phyloP scores from a whole-genome alignment of 2,113 vertebrate genomes.

The Macaca fascicularis region DNA sequence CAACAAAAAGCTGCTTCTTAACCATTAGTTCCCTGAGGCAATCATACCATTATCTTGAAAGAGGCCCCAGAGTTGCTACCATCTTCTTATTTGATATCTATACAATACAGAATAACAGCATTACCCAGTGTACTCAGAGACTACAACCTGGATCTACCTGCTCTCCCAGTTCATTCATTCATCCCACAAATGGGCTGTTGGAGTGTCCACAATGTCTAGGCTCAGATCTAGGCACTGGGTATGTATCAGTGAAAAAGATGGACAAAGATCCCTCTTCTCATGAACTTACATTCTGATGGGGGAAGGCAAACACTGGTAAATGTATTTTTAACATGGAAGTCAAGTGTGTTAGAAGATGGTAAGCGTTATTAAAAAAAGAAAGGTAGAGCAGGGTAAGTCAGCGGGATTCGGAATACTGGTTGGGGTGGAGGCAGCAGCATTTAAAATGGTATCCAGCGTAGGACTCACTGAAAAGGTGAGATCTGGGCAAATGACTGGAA shows the following conservation, averaged over 20 bases:
- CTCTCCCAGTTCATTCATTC: background rate
- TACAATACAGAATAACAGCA: background rate
- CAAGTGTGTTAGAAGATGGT: background rate
- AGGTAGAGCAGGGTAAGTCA: background rate
- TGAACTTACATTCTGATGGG: background rate
- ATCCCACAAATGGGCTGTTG: background rate
- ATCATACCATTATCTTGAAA: background rate
- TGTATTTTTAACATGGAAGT: background rate
- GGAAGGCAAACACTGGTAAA: background rate
- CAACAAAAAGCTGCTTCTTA: background rate
- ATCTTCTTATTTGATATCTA: background rate
- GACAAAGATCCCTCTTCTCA: background rate
- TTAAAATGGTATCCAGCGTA: background rate
- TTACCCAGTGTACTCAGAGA: background rate
- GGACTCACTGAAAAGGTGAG: background rate
- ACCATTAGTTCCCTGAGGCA: background rate
- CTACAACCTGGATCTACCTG: background rate
- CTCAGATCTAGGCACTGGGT: background rate
- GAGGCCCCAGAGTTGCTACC: background rate
- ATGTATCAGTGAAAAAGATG: background rate
- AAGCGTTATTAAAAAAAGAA: background rate
- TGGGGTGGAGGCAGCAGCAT: background rate
- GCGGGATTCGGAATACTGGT: background rate
- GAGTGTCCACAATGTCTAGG: background rate
- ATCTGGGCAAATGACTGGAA: background rate